These are phyloP conservation scores for Rhingia rostrata DNA, from an alignment of 2,888 invertebrate species.

Conservation along the genomic window DNA sequence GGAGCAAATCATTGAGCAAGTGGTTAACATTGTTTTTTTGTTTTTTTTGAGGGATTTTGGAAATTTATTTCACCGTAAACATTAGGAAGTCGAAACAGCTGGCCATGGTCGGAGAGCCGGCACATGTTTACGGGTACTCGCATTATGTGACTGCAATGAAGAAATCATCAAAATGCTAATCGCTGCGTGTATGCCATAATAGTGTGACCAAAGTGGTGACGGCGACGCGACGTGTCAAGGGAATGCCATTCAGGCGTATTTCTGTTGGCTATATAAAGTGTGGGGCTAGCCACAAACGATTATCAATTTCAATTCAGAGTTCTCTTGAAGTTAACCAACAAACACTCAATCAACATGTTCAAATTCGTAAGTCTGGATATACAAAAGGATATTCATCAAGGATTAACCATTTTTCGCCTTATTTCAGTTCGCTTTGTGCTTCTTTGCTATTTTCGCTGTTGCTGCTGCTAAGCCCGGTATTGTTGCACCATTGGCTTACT, in stretches of 20 bases:
- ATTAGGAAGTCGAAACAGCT: conserved; percentile 27
- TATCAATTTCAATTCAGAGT: conserved; percentile 64
- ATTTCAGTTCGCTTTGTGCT: conserved; percentile 59
- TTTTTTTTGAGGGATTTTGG: no score
- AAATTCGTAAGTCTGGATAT: conserved; percentile 61
- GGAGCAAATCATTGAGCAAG: no score
- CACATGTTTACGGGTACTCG: background rate
- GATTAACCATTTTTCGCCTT: background rate
- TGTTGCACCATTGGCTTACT: conserved; percentile 62
- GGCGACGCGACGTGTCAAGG: background rate
- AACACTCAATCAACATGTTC: conserved; percentile 61
- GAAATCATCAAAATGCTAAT: conserved; percentile 31
- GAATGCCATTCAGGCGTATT: conserved; percentile 18
- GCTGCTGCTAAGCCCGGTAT: conserved; percentile 66
- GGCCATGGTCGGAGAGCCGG: background rate
- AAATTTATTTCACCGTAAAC: conserved; percentile 10
- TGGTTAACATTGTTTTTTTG: no score
- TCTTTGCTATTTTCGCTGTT: conserved; percentile 59
- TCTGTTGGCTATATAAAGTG: conserved; percentile 43
- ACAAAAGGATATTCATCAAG: background rate
- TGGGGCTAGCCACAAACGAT: background rate
- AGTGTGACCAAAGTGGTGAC: conserved; percentile 59
- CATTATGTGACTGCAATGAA: conserved; percentile 40
- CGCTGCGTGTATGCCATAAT: background rate
- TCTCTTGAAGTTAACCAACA: conserved; percentile 45